These are phyloP conservation scores for Apodemia hepburni DNA, from an alignment of 2,888 invertebrate species.

Conservation along the genomic window DNA sequence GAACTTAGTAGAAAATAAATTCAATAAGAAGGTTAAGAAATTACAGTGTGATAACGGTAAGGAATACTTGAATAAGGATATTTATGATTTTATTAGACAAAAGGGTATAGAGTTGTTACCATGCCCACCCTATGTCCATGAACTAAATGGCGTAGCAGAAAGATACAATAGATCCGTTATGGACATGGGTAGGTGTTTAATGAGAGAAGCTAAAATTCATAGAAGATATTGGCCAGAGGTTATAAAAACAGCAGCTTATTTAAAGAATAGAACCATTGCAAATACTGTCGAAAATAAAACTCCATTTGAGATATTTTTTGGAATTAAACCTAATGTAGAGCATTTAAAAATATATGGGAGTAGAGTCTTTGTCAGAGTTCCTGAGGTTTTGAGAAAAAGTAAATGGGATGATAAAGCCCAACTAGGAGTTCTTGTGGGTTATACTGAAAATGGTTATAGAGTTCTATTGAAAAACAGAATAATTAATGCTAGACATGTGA, in stretches of 20 bases:
- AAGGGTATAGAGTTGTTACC: slow-evolving; percentile 35
- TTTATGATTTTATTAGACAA: slow-evolving; percentile 33
- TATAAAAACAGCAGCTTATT: slow-evolving; percentile 28
- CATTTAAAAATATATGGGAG: slow-evolving; percentile 37
- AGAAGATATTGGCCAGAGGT: slow-evolving; percentile 26
- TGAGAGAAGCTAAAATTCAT: slow-evolving; percentile 27
- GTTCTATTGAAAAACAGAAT: slow-evolving; percentile 19
- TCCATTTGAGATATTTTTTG: slow-evolving; percentile 35
- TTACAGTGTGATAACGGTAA: slow-evolving; percentile 36
- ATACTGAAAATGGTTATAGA: background rate
- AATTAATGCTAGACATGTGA: slow-evolving; percentile 34
- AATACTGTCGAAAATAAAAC: slow-evolving; percentile 17
- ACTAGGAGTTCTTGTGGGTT: slow-evolving; percentile 27
- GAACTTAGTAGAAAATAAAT: slow-evolving; percentile 32
- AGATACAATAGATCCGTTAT: slow-evolving; percentile 35
- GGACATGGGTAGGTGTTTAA: slow-evolving; percentile 28
- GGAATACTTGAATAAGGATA: slow-evolving; percentile 33
- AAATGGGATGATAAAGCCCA: slow-evolving; percentile 30
- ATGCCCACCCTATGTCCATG: slow-evolving; percentile 29
- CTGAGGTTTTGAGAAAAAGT: slow-evolving; percentile 34
- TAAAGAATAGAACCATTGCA: slow-evolving; percentile 25
- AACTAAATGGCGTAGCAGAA: slow-evolving; percentile 38
- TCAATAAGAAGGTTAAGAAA: slow-evolving; percentile 33
- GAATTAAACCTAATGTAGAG: slow-evolving; percentile 33
- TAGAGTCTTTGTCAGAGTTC: slow-evolving; percentile 37